A percentile compares a stretch with the other conserved stretches of the same genome.
Conservation (phyloP, 2,113 vertebrate genomes). For the Archilochus colubris region DNA sequence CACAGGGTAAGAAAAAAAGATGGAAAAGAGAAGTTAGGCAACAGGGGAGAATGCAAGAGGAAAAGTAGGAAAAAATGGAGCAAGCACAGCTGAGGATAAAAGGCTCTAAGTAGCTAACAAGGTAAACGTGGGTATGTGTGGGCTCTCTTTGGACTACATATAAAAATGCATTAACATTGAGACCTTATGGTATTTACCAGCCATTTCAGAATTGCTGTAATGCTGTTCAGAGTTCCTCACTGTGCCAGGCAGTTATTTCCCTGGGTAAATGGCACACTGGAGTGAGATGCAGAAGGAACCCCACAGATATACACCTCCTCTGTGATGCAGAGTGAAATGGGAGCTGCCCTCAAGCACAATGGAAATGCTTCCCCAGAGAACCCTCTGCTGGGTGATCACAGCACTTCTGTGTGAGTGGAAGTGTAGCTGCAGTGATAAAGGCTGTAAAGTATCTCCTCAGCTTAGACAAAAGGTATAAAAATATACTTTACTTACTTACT, state of each 20-base stretch:
- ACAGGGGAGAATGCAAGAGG: not conserved
- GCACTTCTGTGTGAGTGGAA: no score
- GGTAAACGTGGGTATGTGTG: not conserved
- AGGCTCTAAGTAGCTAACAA: not conserved
- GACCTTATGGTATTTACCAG: not conserved
- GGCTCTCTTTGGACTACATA: not conserved
- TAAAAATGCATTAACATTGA: not conserved
- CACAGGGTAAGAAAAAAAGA: not conserved
- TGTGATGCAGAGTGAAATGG: not conserved
- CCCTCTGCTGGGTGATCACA: not conserved
- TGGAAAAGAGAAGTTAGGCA: not conserved
- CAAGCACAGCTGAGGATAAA: not conserved
- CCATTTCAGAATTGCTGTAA: not conserved
- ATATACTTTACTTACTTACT: not conserved
- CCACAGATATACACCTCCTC: accelerated
- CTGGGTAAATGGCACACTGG: not conserved
- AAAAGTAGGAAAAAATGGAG: not conserved
- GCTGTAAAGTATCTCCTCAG: not conserved
- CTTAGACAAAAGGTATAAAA: not conserved
- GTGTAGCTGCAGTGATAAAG: not conserved
- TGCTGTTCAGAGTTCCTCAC: not conserved
- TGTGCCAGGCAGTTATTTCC: not conserved
- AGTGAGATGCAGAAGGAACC: not conserved
- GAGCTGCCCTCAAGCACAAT: not conserved
- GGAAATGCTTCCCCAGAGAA: not conserved